These are phyloP conservation scores for Parus major DNA, from an alignment of 2,113 vertebrate species.

Conservation along the genomic window DNA sequence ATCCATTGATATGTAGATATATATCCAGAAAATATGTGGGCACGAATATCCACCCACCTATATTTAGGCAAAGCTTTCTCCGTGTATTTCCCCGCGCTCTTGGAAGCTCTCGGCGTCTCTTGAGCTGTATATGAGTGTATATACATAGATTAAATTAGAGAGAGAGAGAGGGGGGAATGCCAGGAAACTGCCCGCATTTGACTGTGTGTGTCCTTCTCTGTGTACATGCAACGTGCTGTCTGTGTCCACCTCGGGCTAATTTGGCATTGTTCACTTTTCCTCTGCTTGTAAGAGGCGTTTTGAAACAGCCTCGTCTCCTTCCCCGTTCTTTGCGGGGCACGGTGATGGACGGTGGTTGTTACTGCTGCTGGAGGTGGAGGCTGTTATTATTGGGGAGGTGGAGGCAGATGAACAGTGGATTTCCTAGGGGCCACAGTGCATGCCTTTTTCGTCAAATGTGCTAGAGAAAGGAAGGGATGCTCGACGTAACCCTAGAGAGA, in stretches of 20 bases:
- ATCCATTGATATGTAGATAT: background rate
- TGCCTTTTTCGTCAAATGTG: slow-evolving; percentile 19
- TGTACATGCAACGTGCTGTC: background rate
- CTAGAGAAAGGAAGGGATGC: background rate
- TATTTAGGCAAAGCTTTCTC: background rate
- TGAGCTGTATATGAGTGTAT: background rate
- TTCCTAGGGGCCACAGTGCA: background rate
- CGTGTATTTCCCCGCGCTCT: background rate
- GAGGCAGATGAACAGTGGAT: background rate
- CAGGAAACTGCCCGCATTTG: background rate
- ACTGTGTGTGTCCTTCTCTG: background rate
- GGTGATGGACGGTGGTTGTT: background rate
- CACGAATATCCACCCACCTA: slow-evolving; percentile 21
- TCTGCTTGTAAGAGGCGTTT: background rate
- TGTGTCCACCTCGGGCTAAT: background rate
- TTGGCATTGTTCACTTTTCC: slow-evolving; percentile 39
- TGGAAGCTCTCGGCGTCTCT: background rate
- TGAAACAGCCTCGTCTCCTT: background rate
- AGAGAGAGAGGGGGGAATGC: background rate
- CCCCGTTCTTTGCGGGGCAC: background rate
- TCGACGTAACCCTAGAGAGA: background rate
- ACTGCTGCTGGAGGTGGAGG: background rate
- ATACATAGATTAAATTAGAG: slow-evolving; percentile 7
- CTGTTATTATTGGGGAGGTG: background rate
- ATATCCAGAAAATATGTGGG: slow-evolving; percentile 18